Base-by-base conservation (phyloP, 2,888 invertebrate genomes). In the Nineta flava region DNA sequence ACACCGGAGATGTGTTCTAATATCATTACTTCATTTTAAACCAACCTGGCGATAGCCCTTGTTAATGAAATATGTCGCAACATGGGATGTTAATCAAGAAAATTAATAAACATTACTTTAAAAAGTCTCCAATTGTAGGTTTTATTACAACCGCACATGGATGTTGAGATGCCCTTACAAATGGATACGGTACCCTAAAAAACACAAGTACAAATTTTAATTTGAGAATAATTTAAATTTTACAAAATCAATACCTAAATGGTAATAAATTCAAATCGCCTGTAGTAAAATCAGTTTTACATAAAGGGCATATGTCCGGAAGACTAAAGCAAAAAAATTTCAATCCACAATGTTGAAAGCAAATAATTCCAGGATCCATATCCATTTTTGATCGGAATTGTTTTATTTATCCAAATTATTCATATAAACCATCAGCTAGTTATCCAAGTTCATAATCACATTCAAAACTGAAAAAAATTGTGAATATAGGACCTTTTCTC, bases 341-440 rank as follows among this genome's bases (percentile, higher is more conserved):
- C 55, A 81, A 75, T 51, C 76, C 78, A 66, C 92, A 92, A 69
- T 93, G 93, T 72, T 88, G 86, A 69, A 90, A 88, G 72, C 92
- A 92, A 65, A 90, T 76, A 64, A 92, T 84, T 60, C 85, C 83
- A 59, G 84, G 83, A 74, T 86, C 84, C 74, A 77, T 77, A 45
- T 49, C 32, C 42, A 48, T 47, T 46, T 3, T 13, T 26, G 44
- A 26, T 26, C 6, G 26, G 7, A 2, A 1, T 1, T 26, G 7
- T 26, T 26, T 26, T 26, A 6, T 7, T 26, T 6, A 26, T 26
- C 4, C 26, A 26, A 26, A 6, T 26, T 2, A 2, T 26, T 26
- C 7, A 26, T 26, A 26, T 7, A 6, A 26, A 26, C 7, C 26
- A 26, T 26, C 1, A 26, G 6, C 7, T 26, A 26, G 26, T 26